Base-by-base conservation (phyloP, 2,888 invertebrate genomes). In the Polyploca ridens region DNA sequence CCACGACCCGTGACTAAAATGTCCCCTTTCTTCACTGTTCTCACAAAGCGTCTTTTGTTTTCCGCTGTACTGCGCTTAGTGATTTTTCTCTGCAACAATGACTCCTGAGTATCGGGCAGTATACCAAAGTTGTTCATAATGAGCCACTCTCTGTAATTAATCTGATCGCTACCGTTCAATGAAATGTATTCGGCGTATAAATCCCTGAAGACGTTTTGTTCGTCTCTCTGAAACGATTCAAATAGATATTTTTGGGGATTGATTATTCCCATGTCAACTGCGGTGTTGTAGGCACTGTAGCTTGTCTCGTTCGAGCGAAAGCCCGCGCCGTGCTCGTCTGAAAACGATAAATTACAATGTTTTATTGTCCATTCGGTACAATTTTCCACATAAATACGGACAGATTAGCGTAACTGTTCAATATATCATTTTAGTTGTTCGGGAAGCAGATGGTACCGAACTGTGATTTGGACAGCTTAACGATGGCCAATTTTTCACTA, bases 101-200 rank as follows among this genome's bases (percentile, higher is more conserved):
- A 87, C 73, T 46, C 14, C 54, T 87, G 84, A 62, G 87, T 89
- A 72, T 90, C 89, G 33, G 75, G 63, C 33, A 88, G 72, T 75
- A 89, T 75, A 13, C 87, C 86, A 66, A 85, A 91, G 78, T 90
- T 86, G 73, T 90, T 90, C 74, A 87, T 78, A 68, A 90, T 76
- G 54, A 90, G 82, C 85, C 90, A 90, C 71, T 90, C 86, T 38
- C 79, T 71, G 73, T 90, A 90, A 81, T 82, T 85, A 75, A 86
- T 77, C 65, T 81, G 78, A 19, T 77, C 64, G 64, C 72, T 84
- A 49, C 62, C 76, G 69, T 89, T 87, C 69, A 77, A 63, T 35
- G 77, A 74, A 64, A 71, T 69, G 64, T 84, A 86, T 71, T 85
- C 80, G 44, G 68, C 69, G 70, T 82, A 88, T 69, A 84, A 69